Percentiles rank a stretch among this genome's conserved stretches.
Evolutionary conservation across 92 coral and sea anemone species (phyloP).

Genomic region (Zoanthus sansibaricus): DNA sequence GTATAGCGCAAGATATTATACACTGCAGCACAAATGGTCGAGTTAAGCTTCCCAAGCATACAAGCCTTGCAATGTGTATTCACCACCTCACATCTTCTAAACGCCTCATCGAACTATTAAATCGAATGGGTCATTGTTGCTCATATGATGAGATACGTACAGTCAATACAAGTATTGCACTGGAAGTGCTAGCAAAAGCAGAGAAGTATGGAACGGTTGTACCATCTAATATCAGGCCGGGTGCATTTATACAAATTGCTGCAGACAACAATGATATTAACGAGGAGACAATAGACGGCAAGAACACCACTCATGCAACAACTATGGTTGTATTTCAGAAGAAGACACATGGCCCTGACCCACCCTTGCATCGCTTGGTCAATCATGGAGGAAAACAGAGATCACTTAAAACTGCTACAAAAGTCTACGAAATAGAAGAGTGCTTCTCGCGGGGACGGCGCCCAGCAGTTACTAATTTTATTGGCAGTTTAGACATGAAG

Average conservation of each 20-base stretch:
- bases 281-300: constrained; percentile 59
- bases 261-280: constrained; percentile 62
- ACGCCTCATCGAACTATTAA: constrained; percentile 36
- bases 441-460: constrained; percentile 48
- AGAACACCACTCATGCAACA: constrained; percentile 61
- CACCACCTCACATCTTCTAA: constrained; percentile 39
- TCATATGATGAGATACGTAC: constrained; percentile 54
- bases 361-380: neutral
- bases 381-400: neutral
- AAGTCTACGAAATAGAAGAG: constrained; percentile 42
- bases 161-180: constrained; percentile 50
- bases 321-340: constrained; percentile 64
- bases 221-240: constrained; percentile 48
- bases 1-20: constrained; percentile 47
- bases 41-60: constrained; percentile 47
- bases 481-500: neutral
- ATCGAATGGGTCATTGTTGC: constrained; percentile 65
- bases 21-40: constrained; percentile 16
- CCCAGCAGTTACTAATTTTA: constrained; percentile 33
- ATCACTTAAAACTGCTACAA: constrained; percentile 33
- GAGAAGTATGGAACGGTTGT: constrained; percentile 46
- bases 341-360: constrained; percentile 49
- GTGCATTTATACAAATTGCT: constrained; percentile 36
- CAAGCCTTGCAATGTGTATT: constrained; percentile 35
- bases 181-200: constrained; percentile 48